Evolutionary conservation across 2,888 invertebrate species (phyloP).

Genomic region (Drosophila aldrichi): DNA sequence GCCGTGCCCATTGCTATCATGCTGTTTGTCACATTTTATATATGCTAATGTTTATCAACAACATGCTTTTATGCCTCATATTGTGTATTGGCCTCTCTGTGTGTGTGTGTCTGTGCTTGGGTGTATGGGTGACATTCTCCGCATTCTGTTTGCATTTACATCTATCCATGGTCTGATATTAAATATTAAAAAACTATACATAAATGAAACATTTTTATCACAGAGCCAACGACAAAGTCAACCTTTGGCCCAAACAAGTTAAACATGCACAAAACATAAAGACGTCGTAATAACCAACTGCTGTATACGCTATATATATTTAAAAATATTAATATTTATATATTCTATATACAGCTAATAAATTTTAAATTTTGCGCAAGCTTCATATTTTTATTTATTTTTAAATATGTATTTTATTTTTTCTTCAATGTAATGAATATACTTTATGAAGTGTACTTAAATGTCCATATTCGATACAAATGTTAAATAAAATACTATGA

Average conservation of each 20-base stretch:
- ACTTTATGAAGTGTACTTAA: conserved; percentile 30
- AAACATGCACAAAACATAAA: conserved; percentile 11
- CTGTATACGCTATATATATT: background rate
- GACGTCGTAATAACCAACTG: background rate
- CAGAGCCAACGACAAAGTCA: conserved; percentile 57
- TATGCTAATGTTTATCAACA: conserved; percentile 80
- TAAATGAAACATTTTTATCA: conserved; percentile 79
- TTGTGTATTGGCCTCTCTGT: conserved; percentile 26
- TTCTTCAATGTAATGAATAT: background rate
- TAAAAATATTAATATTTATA: too few relatives aligned
- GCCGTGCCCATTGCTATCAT: conserved; percentile 35
- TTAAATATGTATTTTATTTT: background rate
- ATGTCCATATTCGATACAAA: conserved; percentile 46
- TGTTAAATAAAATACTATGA: conserved; percentile 77
- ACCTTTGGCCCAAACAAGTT: conserved; percentile 30
- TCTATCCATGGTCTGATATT: conserved; percentile 64
- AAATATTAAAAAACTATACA: conserved; percentile 81
- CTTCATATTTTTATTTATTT: background rate
- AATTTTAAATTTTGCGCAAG: background rate
- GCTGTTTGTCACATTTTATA: conserved; percentile 72
- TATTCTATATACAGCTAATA: too few relatives aligned
- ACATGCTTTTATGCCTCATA: conserved; percentile 66
- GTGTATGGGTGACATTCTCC: conserved; percentile 6
- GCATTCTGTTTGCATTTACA: conserved; percentile 49
- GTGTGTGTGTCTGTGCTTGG: background rate